Base-by-base conservation (phyloP, 2,888 invertebrate species). In the Pandemis heparana region DNA sequence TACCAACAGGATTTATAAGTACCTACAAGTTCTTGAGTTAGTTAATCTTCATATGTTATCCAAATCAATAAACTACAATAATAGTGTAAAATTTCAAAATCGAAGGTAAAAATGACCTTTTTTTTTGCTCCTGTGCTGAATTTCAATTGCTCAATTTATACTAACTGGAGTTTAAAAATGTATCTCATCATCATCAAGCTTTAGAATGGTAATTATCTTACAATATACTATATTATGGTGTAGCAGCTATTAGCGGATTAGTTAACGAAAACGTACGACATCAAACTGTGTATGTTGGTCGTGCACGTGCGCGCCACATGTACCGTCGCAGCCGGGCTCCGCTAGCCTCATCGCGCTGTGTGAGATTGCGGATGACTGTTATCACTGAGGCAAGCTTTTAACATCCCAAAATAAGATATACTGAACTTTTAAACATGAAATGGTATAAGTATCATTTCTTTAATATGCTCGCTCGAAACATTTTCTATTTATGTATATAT, bases 401-500 rank as follows among this genome's bases (percentile, higher is more conserved):
- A 75, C 56, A 23, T 56, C 23, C 23, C 56, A n/a, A 56, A 53
- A 23, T 23, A 56, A 23, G 23, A 56, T 56, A 23, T 5, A 16
- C 43, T 68, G 23, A 16, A 64, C 39, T 69, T 70, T 75, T 74
- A 77, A 78, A 77, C 75, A 75, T 72, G 67, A 70, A 77, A 76
- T 74, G 77, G 75, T 77, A 77, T 67, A 68, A 75, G 70, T 77
- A 77, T 79, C 78, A 76, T 80, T 65, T 32, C 77, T 76, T 75
- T 79, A 78, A 75, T 77, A 60, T 46, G 64, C 65, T 77, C 77
- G 76, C 61, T 76, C 74, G 75, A 78, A 73, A 79, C 77, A 75
- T 66, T 69, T 65, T 73, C 75, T 77, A 81, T 83, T 83, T 56
- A 85, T 88, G 86, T 88, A 88, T 90, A 90, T 90, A 90, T 86